These are phyloP conservation scores for Phymanthus crucifer DNA, from an alignment of 92 coral and sea anemone species.

Conservation along the genomic window DNA sequence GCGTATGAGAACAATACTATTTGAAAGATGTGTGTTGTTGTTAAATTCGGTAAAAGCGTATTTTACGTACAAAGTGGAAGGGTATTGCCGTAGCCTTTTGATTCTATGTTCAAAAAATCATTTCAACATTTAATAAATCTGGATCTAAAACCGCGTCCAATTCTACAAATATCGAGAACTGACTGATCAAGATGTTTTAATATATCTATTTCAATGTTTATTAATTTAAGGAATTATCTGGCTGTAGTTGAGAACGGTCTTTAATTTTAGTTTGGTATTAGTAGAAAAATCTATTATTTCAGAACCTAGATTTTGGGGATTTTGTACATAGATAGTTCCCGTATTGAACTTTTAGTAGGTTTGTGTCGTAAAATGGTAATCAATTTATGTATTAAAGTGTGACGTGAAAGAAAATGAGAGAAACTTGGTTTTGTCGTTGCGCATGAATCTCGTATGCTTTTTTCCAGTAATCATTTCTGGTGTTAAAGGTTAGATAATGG, in stretches of 20 bases:
- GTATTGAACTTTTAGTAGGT: conserved; percentile 6
- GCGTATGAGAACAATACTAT: no score
- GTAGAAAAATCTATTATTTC: conserved; percentile 13
- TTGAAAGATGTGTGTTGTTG: no score
- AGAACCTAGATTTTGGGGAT: conserved; percentile 11
- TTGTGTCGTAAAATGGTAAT: conserved; percentile 10
- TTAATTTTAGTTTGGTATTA: no score
- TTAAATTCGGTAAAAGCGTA: no score
- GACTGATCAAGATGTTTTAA: conserved; percentile 14
- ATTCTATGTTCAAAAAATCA: not conserved
- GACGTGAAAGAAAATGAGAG: conserved; percentile 11
- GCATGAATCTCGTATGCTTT: not conserved
- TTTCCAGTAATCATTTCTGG: no score
- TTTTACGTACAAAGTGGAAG: not conserved
- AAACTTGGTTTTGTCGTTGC: not conserved
- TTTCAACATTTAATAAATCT: not conserved
- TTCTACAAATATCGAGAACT: not conserved
- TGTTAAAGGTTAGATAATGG: no score
- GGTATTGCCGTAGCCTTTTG: not conserved
- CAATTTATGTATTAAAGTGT: conserved; percentile 15
- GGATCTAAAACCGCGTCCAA: not conserved
- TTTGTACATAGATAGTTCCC: conserved; percentile 19
- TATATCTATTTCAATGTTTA: not conserved
- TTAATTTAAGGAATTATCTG: conserved; percentile 11
- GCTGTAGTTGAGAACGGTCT: conserved; percentile 5